Evolutionary conservation across 1,140 invertebrate genomes (phyloP), one percentile per base, ranked within the genome.

Genomic region (Zophobas atratus): DNA sequence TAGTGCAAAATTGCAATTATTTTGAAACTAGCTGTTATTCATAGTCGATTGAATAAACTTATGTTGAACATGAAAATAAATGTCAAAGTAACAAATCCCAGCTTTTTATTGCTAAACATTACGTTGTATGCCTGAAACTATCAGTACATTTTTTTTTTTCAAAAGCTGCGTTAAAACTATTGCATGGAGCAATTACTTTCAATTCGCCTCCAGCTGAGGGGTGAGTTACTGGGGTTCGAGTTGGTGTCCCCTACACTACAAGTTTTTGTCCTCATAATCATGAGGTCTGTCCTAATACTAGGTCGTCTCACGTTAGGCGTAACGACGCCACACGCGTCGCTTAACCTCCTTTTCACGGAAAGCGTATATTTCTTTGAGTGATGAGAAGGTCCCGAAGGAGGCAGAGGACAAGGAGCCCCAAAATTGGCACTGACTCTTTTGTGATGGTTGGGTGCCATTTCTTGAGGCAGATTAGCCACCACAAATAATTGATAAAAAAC

Each of bases 401-500:
- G 85, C 60, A 93, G 85, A 5, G 92, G 92, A 71, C 92, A 93
- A 0, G 92, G 92, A 46, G 92, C 92, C 1, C 92, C 92, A 77
- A 93, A 93, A 1, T 90, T 84, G 32, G 92, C 89, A 84, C 91
- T 91, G n/a, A 92, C 88, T 3, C 92, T 88, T 80, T 93, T 92
- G 85, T 96, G 94, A 83, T 94, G 92, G 83, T 95, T 95, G 0
- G 95, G 94, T n/a, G 94, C 94, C 95, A 96, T 96, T 88, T 96
- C 95, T 81, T 93, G 85, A 0, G 95, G 95, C 70, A 96, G 86
- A 83, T 94, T 93, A 4, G 94, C 94, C 5, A 94, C 90, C 49
- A 92, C 89, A 85, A 96, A 96, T 1, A 96, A 88, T 78, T 94
- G 92, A 84, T 94, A 92, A 86, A 96, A 96, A 1, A 95, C 89